These are phyloP conservation scores for Cryptoleucopteryx plumbea DNA, from an alignment of 2,113 vertebrate genomes.

Conservation along the genomic window DNA sequence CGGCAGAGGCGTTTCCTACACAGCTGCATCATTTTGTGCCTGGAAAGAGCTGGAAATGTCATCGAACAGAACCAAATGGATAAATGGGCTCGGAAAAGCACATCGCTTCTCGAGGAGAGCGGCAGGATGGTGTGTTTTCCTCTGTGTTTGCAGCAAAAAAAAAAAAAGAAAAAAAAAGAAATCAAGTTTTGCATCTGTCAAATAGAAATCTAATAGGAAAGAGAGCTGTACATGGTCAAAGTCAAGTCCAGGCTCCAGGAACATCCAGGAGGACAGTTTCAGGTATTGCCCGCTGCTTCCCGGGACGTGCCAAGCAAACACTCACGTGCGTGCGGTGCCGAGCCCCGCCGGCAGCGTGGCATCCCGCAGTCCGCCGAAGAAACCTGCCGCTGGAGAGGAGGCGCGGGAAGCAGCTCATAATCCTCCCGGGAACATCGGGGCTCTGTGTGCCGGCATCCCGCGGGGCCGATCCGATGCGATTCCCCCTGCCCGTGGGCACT, in stretches of 20 bases:
- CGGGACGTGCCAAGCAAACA: background rate
- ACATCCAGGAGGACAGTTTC: background rate
- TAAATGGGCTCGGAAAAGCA: background rate
- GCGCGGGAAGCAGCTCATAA: rapidly evolving
- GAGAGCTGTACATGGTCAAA: background rate
- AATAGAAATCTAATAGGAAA: constrained; percentile 52
- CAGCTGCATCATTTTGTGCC: background rate
- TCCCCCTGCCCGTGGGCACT: background rate
- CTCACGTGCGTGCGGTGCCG: rapidly evolving
- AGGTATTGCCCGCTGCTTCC: background rate
- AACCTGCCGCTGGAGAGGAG: background rate
- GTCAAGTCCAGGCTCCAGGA: background rate
- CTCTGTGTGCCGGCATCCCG: rapidly evolving
- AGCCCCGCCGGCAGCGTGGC: background rate
- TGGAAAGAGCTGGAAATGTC: background rate
- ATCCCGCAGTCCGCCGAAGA: rapidly evolving
- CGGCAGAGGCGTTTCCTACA: background rate
- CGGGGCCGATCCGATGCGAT: rapidly evolving
- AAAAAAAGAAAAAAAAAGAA: background rate
- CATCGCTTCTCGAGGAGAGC: background rate
- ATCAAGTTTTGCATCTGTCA: background rate
- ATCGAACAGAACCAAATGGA: background rate
- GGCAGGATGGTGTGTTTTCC: rapidly evolving
- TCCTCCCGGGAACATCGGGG: background rate
- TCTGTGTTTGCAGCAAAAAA: background rate